Evolutionary conservation across 1,140 invertebrate genomes (phyloP), one percentile per base, ranked within the genome.

Genomic region (Zaprionus capensis): DNA sequence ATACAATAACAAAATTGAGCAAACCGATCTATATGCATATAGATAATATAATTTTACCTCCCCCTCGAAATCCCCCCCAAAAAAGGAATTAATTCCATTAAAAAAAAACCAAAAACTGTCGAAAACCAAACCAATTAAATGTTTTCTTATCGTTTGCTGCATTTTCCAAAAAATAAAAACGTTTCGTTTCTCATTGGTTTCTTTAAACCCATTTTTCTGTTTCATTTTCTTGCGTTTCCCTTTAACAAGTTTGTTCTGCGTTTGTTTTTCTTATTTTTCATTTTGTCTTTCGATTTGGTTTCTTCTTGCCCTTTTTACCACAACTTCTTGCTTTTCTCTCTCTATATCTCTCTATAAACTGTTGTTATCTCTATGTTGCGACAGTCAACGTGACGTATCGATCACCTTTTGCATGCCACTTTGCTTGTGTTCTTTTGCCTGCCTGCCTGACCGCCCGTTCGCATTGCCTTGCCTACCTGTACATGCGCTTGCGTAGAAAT

Each of bases 401-500:
- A 65, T 57, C 64, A 66, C 64, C 34, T 34, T 44, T 17, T 66
- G 70, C 31, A 41, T 59, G 65, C n/a, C 15, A 15, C 38, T n/a
- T 41, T 41, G 38, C 38, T 41, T 41, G 14, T 41, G 5, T n/a
- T 41, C 41, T 46, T 46, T 46, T 6, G 41, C 41, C n/a, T 61
- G 64, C 64, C 34, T 68, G 71, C 36, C 17, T 51, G 36, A 46
- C 22, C 20, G 67, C 67, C 7, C 34, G 61, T 41, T 36, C 26
- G 56, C 56, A 24, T 46, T 58, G 46, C 46, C n/a, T 57, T 75
- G 58, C 53, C 66, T 78, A 64, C 56, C 59, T 65, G 66, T 56
- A 22, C 31, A 55, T 63, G 55, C 49, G 61, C 65, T 64, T 83
- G 77, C 56, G 58, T 84, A 84, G 66, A 65, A 58, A 70, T 80